A percentile compares a stretch with the other conserved stretches of the same genome.
Conservation (phyloP, 2,797 vertebrate genomes). For the Acrossocheilus wenchowensis region DNA sequence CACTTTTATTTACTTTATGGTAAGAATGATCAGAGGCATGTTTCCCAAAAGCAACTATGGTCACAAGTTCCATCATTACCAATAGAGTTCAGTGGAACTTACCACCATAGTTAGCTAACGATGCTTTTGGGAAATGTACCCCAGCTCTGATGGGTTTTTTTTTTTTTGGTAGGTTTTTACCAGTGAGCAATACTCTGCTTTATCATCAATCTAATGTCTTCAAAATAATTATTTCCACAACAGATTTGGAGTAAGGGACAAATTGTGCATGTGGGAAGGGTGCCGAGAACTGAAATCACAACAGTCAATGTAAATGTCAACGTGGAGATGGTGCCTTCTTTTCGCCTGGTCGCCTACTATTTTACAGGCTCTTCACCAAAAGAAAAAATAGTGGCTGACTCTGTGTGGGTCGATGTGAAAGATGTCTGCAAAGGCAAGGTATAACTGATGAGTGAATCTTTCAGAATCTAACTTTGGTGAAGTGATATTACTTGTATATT, state of each 20-base stretch:
- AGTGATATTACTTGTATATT: not conserved
- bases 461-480: not conserved
- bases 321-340: conserved; percentile 69
- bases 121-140: too few species aligned
- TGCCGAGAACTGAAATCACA: conserved; percentile 62
- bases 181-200: not conserved
- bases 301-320: conserved; percentile 65
- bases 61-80: too few species aligned
- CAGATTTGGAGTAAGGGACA: conserved; percentile 73
- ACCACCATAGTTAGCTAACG: too few species aligned
- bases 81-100: too few species aligned
- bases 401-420: conserved; percentile 71
- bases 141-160: not conserved
- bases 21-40: conserved; percentile 37
- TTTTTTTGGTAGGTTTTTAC: not conserved
- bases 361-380: conserved; percentile 24
- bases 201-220: not conserved
- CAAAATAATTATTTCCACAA: conserved; percentile 3
- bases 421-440: conserved; percentile 77
- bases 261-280: conserved; percentile 59
- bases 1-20: conserved; percentile 76
- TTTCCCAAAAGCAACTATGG: too few species aligned
- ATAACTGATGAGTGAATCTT: not conserved
- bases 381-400: conserved; percentile 68
- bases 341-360: conserved; percentile 75